Conservation (phyloP, 2,888 invertebrate species). For the Spicauda simplicius region DNA sequence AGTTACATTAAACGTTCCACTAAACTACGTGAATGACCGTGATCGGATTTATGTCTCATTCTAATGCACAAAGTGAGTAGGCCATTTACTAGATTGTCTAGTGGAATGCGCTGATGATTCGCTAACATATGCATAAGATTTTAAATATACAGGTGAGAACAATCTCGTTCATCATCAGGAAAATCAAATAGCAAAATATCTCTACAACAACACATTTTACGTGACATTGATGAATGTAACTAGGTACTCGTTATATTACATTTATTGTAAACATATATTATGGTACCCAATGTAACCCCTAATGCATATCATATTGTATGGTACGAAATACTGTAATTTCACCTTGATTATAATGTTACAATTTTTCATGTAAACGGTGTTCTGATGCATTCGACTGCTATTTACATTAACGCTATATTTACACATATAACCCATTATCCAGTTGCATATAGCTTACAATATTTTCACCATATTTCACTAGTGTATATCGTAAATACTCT, state of each 20-base stretch:
- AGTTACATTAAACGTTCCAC: constrained; percentile 2
- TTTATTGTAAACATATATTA: constrained; percentile 32
- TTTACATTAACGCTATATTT: constrained; percentile 61
- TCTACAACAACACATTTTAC: constrained; percentile 19
- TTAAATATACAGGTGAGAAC: background rate
- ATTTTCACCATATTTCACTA: constrained; percentile 46
- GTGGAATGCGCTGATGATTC: background rate
- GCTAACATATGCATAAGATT: background rate
- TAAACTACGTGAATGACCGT: background rate
- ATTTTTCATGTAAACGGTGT: constrained; percentile 45
- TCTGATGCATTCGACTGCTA: constrained; percentile 52
- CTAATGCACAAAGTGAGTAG: background rate
- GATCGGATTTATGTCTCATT: background rate
- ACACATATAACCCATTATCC: constrained; percentile 47
- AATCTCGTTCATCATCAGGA: constrained; percentile 5
- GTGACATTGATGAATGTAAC: constrained; percentile 17
- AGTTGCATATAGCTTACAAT: constrained; percentile 42
- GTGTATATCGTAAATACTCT: constrained; percentile 56
- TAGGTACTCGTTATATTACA: constrained; percentile 27
- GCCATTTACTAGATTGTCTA: background rate
- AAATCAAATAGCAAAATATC: constrained; percentile 24
- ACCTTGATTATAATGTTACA: constrained; percentile 27
- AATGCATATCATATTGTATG: constrained; percentile 22
- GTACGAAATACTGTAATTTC: constrained; percentile 45
- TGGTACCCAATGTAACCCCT: constrained; percentile 26